Conservation (phyloP, 2,888 invertebrate genomes). For the Torymus tubicola region DNA sequence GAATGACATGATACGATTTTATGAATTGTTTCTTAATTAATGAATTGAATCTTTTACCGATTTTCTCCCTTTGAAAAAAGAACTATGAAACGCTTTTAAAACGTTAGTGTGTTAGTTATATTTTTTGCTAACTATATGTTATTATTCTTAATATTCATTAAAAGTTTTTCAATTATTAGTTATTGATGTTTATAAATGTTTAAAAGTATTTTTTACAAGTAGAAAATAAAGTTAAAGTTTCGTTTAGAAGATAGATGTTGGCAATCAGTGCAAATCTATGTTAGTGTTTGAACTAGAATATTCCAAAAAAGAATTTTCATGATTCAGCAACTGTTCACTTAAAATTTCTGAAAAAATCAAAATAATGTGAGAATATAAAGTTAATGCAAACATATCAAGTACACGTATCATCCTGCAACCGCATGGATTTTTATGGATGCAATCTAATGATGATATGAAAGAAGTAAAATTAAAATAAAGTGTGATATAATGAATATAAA, state of each 20-base stretch:
- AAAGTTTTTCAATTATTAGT: no score
- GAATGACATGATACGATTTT: conserved; percentile 25
- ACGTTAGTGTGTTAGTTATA: no score
- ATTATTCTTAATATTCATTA: no score
- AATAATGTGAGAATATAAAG: conserved; percentile 32
- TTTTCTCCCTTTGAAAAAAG: background rate
- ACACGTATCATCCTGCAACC: conserved; percentile 30
- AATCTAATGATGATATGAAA: conserved; percentile 47
- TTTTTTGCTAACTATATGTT: no score
- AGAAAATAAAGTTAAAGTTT: no score
- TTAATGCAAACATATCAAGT: conserved; percentile 41
- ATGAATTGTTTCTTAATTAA: background rate
- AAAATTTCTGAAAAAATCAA: conserved; percentile 24
- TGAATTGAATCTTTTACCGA: background rate
- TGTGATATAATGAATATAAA: conserved; percentile 45
- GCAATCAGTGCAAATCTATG: background rate
- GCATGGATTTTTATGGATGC: conserved; percentile 43
- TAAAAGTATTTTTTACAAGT: no score
- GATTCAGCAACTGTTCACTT: conserved; percentile 19
- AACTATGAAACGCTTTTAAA: no score
- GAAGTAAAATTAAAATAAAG: conserved; percentile 22
- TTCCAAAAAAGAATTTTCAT: background rate
- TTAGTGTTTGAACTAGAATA: conserved; percentile 11
- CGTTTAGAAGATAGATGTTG: no score
- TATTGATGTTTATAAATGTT: no score